Conservation (phyloP, 2,888 invertebrate genomes). For the Chironomus tentans region DNA sequence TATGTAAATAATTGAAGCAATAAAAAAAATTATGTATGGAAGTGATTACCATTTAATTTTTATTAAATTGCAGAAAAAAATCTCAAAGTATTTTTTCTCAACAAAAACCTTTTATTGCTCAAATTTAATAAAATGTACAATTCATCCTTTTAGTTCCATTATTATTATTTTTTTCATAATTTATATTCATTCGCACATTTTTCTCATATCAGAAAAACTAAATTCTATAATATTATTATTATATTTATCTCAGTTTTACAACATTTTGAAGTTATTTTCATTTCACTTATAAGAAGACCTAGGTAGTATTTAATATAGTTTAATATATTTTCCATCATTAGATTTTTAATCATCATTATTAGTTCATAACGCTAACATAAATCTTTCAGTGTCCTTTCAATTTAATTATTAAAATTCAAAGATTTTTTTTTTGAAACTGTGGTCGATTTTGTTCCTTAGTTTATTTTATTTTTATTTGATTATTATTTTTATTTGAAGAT, state of each 20-base stretch:
- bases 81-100: neutral
- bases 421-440: neutral
- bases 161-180: neutral
- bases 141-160: neutral
- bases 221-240: neutral
- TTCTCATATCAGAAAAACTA: neutral
- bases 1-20: neutral
- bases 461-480: too few relatives aligned
- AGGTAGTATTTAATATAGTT: neutral
- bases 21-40: too few relatives aligned
- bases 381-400: too few relatives aligned
- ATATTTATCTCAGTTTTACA: neutral
- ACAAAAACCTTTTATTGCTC: conserved; percentile 25
- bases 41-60: too few relatives aligned
- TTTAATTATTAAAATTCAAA: too few relatives aligned
- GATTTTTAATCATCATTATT: too few relatives aligned
- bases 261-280: neutral
- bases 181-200: neutral
- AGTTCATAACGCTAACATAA: too few relatives aligned
- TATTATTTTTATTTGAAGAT: too few relatives aligned
- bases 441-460: neutral
- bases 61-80: neutral
- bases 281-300: neutral
- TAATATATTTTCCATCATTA: too few relatives aligned
- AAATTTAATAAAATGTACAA: conserved; percentile 24